Percentiles rank a stretch among this genome's conserved stretches.
Conservation (phyloP, 2,797 vertebrate species). For the Periophthalmus magnuspinnatus region DNA sequence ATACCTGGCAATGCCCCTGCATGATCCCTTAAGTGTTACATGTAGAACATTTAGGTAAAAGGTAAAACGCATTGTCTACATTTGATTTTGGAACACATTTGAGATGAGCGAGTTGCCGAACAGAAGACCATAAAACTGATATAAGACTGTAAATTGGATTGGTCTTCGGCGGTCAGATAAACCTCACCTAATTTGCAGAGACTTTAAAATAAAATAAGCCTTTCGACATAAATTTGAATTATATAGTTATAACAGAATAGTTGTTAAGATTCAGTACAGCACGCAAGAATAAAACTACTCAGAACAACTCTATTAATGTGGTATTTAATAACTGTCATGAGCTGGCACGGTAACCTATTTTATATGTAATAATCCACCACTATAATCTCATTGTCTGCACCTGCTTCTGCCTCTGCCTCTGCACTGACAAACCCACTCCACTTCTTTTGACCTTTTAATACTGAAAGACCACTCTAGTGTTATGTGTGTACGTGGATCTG, state of each 20-base stretch:
- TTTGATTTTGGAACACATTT: too few relatives aligned
- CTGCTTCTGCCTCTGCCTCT: constrained; percentile 11
- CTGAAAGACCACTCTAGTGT: constrained; percentile 28
- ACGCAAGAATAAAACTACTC: constrained; percentile 5
- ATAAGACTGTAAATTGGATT: not conserved
- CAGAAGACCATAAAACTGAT: not conserved
- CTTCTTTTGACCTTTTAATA: constrained; percentile 45
- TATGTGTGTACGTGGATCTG: constrained; percentile 5
- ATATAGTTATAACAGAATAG: constrained; percentile 23
- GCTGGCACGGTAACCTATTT: constrained; percentile 19
- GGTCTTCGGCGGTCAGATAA: not conserved
- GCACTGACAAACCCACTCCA: constrained; percentile 22
- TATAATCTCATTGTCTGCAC: constrained; percentile 17
- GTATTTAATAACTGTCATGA: constrained; percentile 4
- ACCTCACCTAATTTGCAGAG: not conserved
- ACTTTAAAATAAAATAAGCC: not conserved
- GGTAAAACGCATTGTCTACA: too few relatives aligned
- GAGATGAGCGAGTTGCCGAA: too few relatives aligned
- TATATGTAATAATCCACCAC: constrained; percentile 32
- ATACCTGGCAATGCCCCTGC: too few relatives aligned
- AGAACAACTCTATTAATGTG: constrained; percentile 12
- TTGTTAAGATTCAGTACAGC: constrained; percentile 34
- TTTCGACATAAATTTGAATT: not conserved
- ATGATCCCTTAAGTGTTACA: too few relatives aligned
- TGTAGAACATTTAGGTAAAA: too few relatives aligned